phyloP scores from a whole-genome alignment of 2,797 vertebrate species.

The Enteromius fasciolatus region DNA sequence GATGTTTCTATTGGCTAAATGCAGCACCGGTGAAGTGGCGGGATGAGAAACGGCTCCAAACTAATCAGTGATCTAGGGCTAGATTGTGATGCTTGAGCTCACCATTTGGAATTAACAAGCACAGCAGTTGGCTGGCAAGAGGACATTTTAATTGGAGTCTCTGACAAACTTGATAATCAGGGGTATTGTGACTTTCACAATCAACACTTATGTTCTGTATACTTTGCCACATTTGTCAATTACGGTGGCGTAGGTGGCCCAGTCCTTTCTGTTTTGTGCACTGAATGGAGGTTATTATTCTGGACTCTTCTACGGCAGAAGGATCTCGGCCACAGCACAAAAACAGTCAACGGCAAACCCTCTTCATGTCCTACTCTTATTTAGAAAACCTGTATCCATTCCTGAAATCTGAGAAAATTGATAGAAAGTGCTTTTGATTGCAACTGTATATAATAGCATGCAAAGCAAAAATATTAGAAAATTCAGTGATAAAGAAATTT shows the following conservation, averaged over 20 bases:
- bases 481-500: background rate
- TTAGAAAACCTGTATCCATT: constrained; percentile 16
- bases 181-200: constrained; percentile 57
- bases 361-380: constrained; percentile 23
- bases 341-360: constrained; percentile 45
- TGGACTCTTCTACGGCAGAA: constrained; percentile 34
- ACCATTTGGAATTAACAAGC: constrained; percentile 59
- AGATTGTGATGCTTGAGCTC: constrained; percentile 47
- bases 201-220: constrained; percentile 56
- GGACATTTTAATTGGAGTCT: constrained; percentile 52
- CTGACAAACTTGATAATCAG: constrained; percentile 54
- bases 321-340: constrained; percentile 51
- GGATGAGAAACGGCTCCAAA: constrained; percentile 54
- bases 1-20: constrained; percentile 64
- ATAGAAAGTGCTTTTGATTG: background rate
- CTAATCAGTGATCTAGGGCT: constrained; percentile 52
- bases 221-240: constrained; percentile 58
- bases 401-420: background rate
- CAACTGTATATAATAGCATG: background rate
- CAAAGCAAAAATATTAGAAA: background rate
- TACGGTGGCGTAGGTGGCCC: constrained; percentile 55
- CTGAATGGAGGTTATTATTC: constrained; percentile 60
- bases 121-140: constrained; percentile 51
- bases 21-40: constrained; percentile 39
- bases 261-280: constrained; percentile 38